phyloP scores from a whole-genome alignment of 35 echinoderm and acorn worm species.

The Heliocidaris tuberculata region DNA sequence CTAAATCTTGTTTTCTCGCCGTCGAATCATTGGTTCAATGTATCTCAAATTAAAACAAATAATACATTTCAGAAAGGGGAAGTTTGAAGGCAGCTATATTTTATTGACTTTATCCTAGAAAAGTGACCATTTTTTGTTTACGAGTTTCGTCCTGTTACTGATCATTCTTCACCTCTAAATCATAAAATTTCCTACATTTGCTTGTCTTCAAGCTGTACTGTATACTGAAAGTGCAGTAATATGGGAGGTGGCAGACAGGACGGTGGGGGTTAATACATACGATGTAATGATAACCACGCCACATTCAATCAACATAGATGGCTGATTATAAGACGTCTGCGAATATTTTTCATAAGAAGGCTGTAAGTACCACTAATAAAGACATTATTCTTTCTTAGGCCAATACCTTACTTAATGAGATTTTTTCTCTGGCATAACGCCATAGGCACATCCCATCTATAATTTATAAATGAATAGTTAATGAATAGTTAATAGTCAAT shows the following conservation, averaged over 20 bases:
- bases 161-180: too few relatives aligned
- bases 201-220: too few relatives aligned
- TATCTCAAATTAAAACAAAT: too few relatives aligned
- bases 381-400: neutral
- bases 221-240: too few relatives aligned
- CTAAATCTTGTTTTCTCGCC: too few relatives aligned
- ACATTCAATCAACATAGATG: neutral
- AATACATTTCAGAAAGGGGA: too few relatives aligned
- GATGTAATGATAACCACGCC: neutral
- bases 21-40: too few relatives aligned
- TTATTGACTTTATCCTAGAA: too few relatives aligned
- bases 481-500: neutral
- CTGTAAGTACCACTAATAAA: neutral
- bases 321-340: neutral
- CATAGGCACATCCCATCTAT: neutral
- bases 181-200: too few relatives aligned
- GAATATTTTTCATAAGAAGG: neutral
- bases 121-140: too few relatives aligned
- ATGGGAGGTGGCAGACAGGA: neutral
- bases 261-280: neutral
- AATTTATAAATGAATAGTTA: neutral
- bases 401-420: neutral
- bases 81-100: too few relatives aligned
- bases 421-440: neutral
- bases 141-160: too few relatives aligned